Conservation (phyloP, 2,113 vertebrate species). For the Trachemys scripta region DNA sequence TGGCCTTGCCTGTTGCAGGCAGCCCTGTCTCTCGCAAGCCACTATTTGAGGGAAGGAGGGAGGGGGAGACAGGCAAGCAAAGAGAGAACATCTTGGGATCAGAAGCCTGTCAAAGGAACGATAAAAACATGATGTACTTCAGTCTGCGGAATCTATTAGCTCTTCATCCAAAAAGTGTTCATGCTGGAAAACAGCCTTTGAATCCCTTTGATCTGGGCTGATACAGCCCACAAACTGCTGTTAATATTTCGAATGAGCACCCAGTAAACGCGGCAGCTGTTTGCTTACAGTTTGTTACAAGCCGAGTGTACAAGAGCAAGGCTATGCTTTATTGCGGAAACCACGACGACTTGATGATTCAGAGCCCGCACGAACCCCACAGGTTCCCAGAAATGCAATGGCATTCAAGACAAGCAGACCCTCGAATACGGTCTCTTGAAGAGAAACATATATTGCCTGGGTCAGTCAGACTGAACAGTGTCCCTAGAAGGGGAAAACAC, state of each 20-base stretch:
- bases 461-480: not conserved
- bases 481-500: no score
- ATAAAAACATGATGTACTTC: slow-evolving; percentile 61
- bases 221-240: slow-evolving; percentile 73
- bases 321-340: not conserved
- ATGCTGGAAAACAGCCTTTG: slow-evolving; percentile 2
- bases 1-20: not conserved
- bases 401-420: slow-evolving; percentile 4
- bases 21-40: not conserved
- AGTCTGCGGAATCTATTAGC: slow-evolving; percentile 58
- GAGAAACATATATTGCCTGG: rapidly evolving
- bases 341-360: not conserved
- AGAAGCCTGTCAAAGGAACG: slow-evolving; percentile 42
- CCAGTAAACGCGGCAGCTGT: slow-evolving; percentile 49
- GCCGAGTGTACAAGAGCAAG: rapidly evolving
- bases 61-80: rapidly evolving
- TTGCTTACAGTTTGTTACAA: slow-evolving; percentile 58
- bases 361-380: not conserved
- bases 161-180: slow-evolving; percentile 62
- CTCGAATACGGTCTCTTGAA: not conserved
- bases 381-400: not conserved
- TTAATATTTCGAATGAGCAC: slow-evolving; percentile 73
- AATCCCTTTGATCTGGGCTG: slow-evolving; percentile 71
- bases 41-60: not conserved
- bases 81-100: not conserved